Percentiles rank a stretch among this genome's conserved stretches.
phyloP scores from a whole-genome alignment of 2,113 vertebrate genomes.

The Arenaria interpres region DNA sequence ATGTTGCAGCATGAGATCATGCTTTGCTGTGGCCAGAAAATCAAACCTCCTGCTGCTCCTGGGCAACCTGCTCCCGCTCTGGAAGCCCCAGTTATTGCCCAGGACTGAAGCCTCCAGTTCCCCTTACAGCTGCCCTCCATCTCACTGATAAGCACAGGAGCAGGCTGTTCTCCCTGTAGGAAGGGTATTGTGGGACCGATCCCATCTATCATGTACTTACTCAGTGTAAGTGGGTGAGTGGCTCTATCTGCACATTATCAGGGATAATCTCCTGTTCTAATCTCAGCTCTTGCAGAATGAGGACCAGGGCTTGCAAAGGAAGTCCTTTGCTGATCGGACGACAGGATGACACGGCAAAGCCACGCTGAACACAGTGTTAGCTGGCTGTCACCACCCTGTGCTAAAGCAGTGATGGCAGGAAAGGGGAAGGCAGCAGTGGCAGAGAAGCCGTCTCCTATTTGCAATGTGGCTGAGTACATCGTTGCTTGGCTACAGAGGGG shows the following conservation, averaged over 20 bases:
- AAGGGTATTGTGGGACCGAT: background rate
- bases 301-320: background rate
- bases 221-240: background rate
- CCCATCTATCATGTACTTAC: background rate
- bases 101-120: background rate
- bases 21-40: background rate
- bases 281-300: background rate
- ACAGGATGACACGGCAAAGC: background rate
- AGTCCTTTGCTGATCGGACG: background rate
- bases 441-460: background rate
- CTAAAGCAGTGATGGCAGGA: background rate
- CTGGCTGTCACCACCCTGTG: background rate
- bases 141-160: fast-evolving
- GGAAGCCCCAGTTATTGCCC: background rate
- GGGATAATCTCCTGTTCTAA: background rate
- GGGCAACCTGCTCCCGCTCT: background rate
- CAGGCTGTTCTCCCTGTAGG: background rate
- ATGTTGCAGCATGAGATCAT: fast-evolving
- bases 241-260: background rate
- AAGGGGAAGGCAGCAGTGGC: background rate
- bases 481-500: background rate
- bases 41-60: background rate
- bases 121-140: fast-evolving
- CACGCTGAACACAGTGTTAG: background rate
- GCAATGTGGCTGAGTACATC: background rate